Evolutionary conservation across 2,113 vertebrate genomes (phyloP).

Genomic region (Podarcis raffonei): DNA sequence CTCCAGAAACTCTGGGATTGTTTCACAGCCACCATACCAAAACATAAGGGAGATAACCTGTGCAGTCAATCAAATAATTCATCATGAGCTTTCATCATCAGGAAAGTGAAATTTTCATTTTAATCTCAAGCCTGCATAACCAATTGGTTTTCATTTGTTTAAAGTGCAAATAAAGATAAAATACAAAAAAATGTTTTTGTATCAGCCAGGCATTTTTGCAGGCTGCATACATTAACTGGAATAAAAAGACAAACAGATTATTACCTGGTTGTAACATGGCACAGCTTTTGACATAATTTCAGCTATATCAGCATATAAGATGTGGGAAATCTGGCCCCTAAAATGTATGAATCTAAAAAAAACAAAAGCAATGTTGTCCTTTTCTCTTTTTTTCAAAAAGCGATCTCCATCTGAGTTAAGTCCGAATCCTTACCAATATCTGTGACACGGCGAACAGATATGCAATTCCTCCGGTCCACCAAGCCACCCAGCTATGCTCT

Average conservation of each 20-base stretch:
- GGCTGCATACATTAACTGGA: slow-evolving; percentile 34
- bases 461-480: slow-evolving; percentile 80
- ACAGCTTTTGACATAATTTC: neutral
- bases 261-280: slow-evolving; percentile 2
- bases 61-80: slow-evolving; percentile 64
- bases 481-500: slow-evolving; percentile 66
- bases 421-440: slow-evolving; percentile 83
- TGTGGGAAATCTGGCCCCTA: slow-evolving; percentile 11
- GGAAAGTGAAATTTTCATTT: slow-evolving; percentile 51
- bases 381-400: neutral
- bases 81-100: slow-evolving; percentile 60
- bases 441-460: slow-evolving; percentile 87
- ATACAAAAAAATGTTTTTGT: slow-evolving; percentile 6
- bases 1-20: slow-evolving; percentile 75
- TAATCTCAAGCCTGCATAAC: slow-evolving; percentile 60
- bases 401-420: neutral
- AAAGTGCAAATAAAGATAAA: neutral
- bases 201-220: slow-evolving; percentile 51
- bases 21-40: slow-evolving; percentile 78
- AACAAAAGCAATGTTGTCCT: neutral
- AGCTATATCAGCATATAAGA: neutral
- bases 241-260: slow-evolving; percentile 32
- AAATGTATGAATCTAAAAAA: neutral
- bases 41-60: slow-evolving; percentile 83
- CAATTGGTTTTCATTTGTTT: slow-evolving; percentile 43